A percentile compares a stretch with the other conserved stretches of the same genome.
Evolutionary conservation across 2,113 vertebrate genomes (phyloP).

Genomic region (Zosterops lateralis): DNA sequence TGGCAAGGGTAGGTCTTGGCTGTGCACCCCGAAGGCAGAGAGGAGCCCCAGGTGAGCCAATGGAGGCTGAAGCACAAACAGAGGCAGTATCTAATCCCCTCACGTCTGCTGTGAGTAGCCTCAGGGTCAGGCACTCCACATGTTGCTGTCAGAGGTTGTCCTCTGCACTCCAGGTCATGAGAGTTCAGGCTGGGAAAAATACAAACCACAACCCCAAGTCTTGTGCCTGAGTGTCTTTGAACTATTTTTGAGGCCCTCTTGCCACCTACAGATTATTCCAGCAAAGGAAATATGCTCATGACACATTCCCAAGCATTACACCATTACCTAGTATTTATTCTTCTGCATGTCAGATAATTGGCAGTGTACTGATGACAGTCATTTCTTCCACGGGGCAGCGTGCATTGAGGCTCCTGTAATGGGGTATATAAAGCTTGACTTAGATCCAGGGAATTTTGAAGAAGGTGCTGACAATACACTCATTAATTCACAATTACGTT

Average conservation of each 20-base stretch:
- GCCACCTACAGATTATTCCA: slow-evolving; percentile 42
- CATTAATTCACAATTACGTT: slow-evolving; percentile 19
- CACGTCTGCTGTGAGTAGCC: rapidly evolving
- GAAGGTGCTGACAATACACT: slow-evolving; percentile 44
- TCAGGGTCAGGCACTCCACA: neutral
- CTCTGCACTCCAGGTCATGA: neutral
- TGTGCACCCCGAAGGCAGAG: neutral
- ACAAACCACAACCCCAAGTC: neutral
- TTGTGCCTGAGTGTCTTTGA: neutral
- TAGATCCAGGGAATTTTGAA: slow-evolving; percentile 20
- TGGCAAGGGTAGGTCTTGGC: neutral
- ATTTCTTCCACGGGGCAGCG: neutral
- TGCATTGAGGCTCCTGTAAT: neutral
- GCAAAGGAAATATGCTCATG: neutral
- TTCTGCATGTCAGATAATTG: neutral
- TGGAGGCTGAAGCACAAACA: neutral
- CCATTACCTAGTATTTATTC: neutral
- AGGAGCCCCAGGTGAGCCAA: rapidly evolving
- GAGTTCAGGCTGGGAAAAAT: neutral
- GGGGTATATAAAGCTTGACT: slow-evolving; percentile 14
- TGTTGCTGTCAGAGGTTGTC: neutral
- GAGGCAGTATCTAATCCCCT: neutral
- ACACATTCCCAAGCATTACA: neutral
- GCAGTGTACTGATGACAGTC: neutral
- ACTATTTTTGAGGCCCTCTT: slow-evolving; percentile 26